phyloP scores from a whole-genome alignment of 2,888 invertebrate species.

The Priocnemis perturbator region DNA sequence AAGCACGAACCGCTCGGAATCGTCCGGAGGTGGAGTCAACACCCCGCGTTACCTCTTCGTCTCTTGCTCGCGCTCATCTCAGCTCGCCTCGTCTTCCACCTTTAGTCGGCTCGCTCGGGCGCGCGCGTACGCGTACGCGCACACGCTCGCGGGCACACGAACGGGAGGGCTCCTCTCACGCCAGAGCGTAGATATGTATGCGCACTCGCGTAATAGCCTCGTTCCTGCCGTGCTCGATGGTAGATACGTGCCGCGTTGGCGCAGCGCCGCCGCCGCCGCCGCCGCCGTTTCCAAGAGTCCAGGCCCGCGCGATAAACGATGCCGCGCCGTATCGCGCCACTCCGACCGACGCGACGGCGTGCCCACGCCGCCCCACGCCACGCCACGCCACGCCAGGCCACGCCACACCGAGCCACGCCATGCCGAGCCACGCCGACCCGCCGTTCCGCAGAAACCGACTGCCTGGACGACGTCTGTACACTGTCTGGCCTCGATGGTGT shows the following conservation, averaged over 20 bases:
- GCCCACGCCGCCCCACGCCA: conserved; percentile 21
- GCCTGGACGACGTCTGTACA: conserved; percentile 1
- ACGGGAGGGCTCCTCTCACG: conserved; percentile 3
- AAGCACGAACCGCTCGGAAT: conserved; percentile 64
- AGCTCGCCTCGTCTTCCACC: conserved; percentile 21
- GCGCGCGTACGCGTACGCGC: conserved; percentile 3
- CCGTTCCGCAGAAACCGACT: not conserved
- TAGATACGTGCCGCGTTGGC: conserved; percentile 61
- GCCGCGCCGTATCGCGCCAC: conserved; percentile 53
- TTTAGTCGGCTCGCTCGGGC: conserved; percentile 5
- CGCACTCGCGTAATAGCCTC: conserved; percentile 68
- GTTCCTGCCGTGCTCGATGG: conserved; percentile 64
- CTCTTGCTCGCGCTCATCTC: no score
- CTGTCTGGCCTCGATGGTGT: conserved; percentile 12
- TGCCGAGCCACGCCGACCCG: conserved; percentile 19
- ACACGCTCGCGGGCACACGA: conserved; percentile 18
- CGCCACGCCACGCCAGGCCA: conserved; percentile 32
- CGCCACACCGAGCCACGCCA: conserved; percentile 16
- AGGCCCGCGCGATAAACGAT: conserved; percentile 66
- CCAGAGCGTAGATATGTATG: conserved; percentile 53
- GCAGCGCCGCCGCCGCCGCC: conserved; percentile 44
- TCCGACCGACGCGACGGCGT: conserved; percentile 15
- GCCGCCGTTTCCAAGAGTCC: conserved; percentile 45
- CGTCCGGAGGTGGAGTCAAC: conserved; percentile 56
- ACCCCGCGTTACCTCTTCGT: conserved; percentile 35